Conservation (phyloP, 2,888 invertebrate genomes). For the Ophion obscuratus region DNA sequence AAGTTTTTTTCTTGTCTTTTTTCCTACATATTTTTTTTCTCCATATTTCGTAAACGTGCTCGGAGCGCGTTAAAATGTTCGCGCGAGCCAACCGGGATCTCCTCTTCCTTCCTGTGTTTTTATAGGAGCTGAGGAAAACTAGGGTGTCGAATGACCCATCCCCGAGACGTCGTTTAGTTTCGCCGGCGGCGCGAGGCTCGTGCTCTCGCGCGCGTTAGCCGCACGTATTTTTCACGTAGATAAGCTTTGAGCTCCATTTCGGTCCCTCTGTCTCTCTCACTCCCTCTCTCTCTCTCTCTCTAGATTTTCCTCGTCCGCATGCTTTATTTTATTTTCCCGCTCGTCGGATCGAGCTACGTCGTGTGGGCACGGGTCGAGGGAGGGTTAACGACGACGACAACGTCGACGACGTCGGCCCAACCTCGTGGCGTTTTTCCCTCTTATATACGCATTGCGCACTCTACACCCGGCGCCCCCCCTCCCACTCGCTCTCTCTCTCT, state of each 20-base stretch:
- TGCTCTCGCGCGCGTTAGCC: slow-evolving; percentile 53
- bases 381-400: slow-evolving; percentile 50
- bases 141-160: slow-evolving; percentile 70
- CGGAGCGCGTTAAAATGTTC: slow-evolving; percentile 12
- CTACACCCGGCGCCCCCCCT: slow-evolving; percentile 51
- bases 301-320: slow-evolving; percentile 9
- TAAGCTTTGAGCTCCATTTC: slow-evolving; percentile 65
- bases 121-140: slow-evolving; percentile 67
- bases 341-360: slow-evolving; percentile 51
- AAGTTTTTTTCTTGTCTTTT: slow-evolving; percentile 4
- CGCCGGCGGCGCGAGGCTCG: slow-evolving; percentile 55
- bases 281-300: slow-evolving; percentile 11
- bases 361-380: slow-evolving; percentile 43
- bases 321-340: slow-evolving; percentile 61
- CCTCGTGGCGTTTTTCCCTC: slow-evolving; percentile 57
- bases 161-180: slow-evolving; percentile 47
- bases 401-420: slow-evolving; percentile 51
- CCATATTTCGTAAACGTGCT: slow-evolving; percentile 25
- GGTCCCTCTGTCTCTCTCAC: slow-evolving; percentile 39
- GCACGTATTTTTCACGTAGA: slow-evolving; percentile 69
- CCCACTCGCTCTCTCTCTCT: slow-evolving; percentile 37
- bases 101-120: slow-evolving; percentile 71
- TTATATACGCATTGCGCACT: slow-evolving; percentile 50
- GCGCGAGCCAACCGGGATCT: slow-evolving; percentile 37
- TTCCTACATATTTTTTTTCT: background rate